Evolutionary conservation across 2,888 invertebrate species (phyloP), one percentile per base, ranked within the genome.

Genomic region (Galerucella calmariensis): DNA sequence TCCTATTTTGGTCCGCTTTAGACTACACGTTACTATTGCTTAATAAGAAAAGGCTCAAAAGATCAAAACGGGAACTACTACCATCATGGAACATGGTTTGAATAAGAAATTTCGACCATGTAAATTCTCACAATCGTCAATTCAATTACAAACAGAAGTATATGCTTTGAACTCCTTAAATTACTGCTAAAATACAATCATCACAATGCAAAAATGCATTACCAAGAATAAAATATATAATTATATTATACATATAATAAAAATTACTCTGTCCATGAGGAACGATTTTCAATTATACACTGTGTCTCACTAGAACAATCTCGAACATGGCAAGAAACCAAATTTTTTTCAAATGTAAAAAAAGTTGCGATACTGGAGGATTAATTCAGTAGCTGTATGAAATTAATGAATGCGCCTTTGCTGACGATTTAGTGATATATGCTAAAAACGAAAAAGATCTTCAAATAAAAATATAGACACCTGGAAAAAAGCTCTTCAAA

Each of bases 211-310:
- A 93, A 56, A 92, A 92, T 92, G 92, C 92, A 92, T 92, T 91
- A 92, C 92, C 92, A 91, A 92, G 91, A 92, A 92, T 92, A 92
- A 92, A 92, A 92, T 92, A 92, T 92, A 92, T 91, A 92, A 92
- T 87, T 88, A 89, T 89, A 88, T 86, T 87, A 87, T 87, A 88
- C 86, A 87, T 86, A 85, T 83, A 84, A 85, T 84, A 85, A 85
- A 82, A 83, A 81, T 84, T 84, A 85, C 86, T 85, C 85, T 83
- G 82, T 85, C 85, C 86, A 85, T 83, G 85, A 84, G 83, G 83
- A 83, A 85, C 82, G 82, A 81, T 83, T 68, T 77, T 41, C 5
- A 41, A 41, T 41, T 41, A 41, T 41, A 41, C 35, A 41, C 35
- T 8, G 35, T 41, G 35, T 41, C 35, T 41, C 35, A 41, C 8